Evolutionary conservation across 2,888 invertebrate genomes (phyloP).

Genomic region (Mayetiola destructor): DNA sequence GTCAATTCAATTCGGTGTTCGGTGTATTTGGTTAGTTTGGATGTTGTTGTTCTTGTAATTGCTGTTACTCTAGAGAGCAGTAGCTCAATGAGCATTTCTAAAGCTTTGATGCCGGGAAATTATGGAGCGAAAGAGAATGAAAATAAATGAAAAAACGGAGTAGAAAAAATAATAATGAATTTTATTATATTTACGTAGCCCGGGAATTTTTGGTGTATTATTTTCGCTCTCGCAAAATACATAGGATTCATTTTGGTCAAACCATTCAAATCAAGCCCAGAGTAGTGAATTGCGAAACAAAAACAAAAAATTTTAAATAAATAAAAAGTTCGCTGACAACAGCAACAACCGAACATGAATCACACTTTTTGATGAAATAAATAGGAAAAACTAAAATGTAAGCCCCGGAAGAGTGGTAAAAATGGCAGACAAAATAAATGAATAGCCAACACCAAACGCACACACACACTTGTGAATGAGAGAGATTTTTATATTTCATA

Average conservation of each 20-base stretch:
- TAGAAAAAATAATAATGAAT: too few species aligned
- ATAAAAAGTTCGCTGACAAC: too few species aligned
- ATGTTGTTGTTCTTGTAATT: too few species aligned
- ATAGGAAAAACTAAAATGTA: slow-evolving; percentile 10
- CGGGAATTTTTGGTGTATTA: slow-evolving; percentile 3
- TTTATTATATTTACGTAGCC: not conserved
- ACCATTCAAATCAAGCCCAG: not conserved
- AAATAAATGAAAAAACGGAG: too few species aligned
- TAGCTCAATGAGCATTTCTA: slow-evolving; percentile 9
- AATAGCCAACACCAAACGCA: not conserved
- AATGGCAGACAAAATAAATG: slow-evolving; percentile 11
- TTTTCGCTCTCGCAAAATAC: not conserved
- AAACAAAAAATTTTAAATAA: not conserved
- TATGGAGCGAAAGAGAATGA: not conserved
- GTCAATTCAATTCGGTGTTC: not conserved
- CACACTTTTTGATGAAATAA: slow-evolving; percentile 12
- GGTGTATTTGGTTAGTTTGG: not conserved
- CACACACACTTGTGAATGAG: not conserved
- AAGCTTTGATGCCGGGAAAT: too few species aligned
- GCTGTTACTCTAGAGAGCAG: too few species aligned
- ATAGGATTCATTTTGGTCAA: not conserved
- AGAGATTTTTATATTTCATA: too few species aligned
- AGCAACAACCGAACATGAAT: too few species aligned
- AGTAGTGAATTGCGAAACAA: not conserved
- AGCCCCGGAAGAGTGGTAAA: not conserved